Evolutionary conservation across 2,888 invertebrate species (phyloP).

Genomic region (Laothoe populi): DNA sequence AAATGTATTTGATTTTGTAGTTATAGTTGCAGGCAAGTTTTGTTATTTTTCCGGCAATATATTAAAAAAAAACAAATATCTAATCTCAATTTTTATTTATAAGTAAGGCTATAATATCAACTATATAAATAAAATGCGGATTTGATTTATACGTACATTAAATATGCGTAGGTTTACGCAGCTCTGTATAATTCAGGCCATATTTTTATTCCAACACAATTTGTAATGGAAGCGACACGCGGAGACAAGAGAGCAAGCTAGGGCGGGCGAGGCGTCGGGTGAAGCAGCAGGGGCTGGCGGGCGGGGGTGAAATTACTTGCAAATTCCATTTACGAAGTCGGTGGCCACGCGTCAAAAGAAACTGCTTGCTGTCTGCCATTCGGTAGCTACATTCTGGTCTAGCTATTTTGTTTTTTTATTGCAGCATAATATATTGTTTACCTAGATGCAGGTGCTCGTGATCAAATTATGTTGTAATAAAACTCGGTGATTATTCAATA

Average conservation of each 20-base stretch:
- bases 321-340: conserved; percentile 83
- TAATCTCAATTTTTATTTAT: too few relatives aligned
- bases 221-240: conserved; percentile 84
- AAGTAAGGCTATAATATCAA: too few relatives aligned
- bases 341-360: conserved; percentile 74
- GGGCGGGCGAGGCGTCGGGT: conserved; percentile 44
- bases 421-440: too few relatives aligned
- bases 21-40: too few relatives aligned
- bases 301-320: conserved; percentile 79
- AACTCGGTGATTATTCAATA: too few relatives aligned
- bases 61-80: too few relatives aligned
- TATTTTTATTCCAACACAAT: conserved; percentile 85
- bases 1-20: too few relatives aligned
- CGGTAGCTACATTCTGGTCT: conserved; percentile 50
- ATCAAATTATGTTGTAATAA: too few relatives aligned
- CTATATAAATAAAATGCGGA: too few relatives aligned
- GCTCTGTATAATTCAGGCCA: conserved; percentile 58
- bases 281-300: conserved; percentile 42
- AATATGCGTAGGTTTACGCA: conserved; percentile 32
- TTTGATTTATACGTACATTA: neutral
- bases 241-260: conserved; percentile 79
- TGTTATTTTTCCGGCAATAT: too few relatives aligned
- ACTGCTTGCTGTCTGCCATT: conserved; percentile 53
- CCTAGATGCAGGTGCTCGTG: neutral
- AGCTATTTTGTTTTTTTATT: conserved; percentile 34